Base-by-base conservation (phyloP, 2,888 invertebrate genomes). In the Lepetodrilus schrolli region DNA sequence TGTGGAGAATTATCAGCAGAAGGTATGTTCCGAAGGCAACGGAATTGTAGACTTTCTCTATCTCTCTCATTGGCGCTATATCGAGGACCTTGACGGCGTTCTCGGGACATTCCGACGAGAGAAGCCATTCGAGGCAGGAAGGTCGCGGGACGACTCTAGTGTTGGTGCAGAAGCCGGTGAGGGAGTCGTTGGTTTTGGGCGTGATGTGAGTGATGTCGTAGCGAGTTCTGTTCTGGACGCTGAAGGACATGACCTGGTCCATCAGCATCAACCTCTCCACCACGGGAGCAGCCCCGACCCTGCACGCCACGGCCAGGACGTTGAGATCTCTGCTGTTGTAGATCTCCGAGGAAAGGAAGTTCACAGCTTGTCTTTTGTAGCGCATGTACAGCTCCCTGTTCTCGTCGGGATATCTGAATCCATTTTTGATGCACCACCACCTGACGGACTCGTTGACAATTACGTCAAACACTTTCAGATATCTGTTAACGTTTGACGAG, bases 131-230 rank as follows among this genome's bases (percentile, higher is more conserved):
- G n/a, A 90, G 65, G 36, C 83, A 86, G 4, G 88, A 87, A 10
- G 80, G 75, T 10, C 79, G 72, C 8, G 74, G 76, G 2, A 75
- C 74, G 3, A 76, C 74, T 7, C 50, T 50, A 7, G 50, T 70
- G 7, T 48, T 74, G n/a, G 43, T 23, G 23, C 58, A 49, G 7
- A 58, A 58, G 20, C 74, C 21, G 2, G 75, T 34, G n/a, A 43
- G 17, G 20, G 74, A 75, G 38, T 78, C 74, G 66, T 82, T 83
- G 26, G 86, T 84, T 49, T 77, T 73, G 0, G 86, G 87, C 1
- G 83, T 87, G 38, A 87, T 66, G 66, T 83, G 75, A 5, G 88
- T 88, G 23, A 90, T 81, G 74, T 90, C 89, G 77, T 84, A 87
- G 4, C 76, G 70, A 1, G 37, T 68, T 7, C 71, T 48, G 38